phyloP scores from a whole-genome alignment of 2,113 vertebrate species.

The Lycaon pictus region DNA sequence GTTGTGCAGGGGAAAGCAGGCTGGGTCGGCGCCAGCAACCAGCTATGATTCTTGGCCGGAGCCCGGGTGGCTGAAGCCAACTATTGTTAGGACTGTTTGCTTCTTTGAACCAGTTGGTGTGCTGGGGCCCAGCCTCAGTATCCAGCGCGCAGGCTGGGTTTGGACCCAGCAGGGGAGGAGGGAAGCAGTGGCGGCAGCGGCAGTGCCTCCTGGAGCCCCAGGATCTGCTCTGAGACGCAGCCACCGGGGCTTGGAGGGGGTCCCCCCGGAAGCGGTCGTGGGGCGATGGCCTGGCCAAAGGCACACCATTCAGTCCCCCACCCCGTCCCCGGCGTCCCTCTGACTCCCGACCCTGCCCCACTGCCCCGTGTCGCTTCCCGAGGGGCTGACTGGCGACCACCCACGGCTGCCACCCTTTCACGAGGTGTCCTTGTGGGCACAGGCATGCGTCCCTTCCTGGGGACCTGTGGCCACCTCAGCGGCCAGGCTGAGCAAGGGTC shows the following conservation, averaged over 20 bases:
- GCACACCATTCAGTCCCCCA: fast-evolving
- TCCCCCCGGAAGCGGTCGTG: neutral
- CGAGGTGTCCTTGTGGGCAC: fast-evolving
- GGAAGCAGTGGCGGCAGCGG: neutral
- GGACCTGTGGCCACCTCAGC: neutral
- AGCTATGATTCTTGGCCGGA: constrained; percentile 30
- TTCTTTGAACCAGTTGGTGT: constrained; percentile 5
- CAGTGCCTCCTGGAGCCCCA: fast-evolving
- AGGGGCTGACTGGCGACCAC: neutral
- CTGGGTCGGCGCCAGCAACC: neutral
- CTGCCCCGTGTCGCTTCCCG: no score
- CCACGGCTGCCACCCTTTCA: fast-evolving
- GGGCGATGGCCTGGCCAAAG: fast-evolving
- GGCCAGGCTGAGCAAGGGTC: neutral
- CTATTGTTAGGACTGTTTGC: constrained; percentile 49
- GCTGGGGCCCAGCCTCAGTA: neutral
- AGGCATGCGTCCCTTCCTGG: fast-evolving
- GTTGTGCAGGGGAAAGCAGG: neutral
- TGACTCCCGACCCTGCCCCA: fast-evolving
- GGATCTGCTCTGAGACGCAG: neutral
- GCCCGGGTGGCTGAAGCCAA: neutral
- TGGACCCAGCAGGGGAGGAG: neutral
- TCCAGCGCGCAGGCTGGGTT: neutral
- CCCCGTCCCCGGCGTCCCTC: fast-evolving
- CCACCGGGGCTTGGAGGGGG: fast-evolving